Percentiles rank a stretch among this genome's conserved stretches.
Conservation (phyloP, 2,113 vertebrate species). For the Suricata suricatta region DNA sequence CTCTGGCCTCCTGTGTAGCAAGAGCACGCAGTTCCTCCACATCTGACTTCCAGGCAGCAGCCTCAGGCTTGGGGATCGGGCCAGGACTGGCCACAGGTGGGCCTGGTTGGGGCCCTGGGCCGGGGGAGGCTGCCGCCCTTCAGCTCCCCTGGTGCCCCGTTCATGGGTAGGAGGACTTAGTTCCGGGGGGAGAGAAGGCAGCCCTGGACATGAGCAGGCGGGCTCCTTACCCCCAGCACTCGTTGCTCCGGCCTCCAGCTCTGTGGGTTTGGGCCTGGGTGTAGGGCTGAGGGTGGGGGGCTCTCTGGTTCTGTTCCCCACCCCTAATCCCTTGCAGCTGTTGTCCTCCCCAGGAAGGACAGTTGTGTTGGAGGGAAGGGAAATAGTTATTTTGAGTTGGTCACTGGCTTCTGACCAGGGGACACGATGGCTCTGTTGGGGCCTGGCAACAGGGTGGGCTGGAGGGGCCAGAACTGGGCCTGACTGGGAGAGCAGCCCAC, state of each 20-base stretch:
- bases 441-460: background rate
- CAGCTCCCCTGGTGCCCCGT: background rate
- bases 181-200: background rate
- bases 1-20: background rate
- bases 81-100: background rate
- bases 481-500: background rate
- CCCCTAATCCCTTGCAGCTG: slow-evolving; percentile 82
- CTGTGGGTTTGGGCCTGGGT: background rate
- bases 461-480: background rate
- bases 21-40: background rate
- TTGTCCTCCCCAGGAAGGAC: slow-evolving; percentile 36
- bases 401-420: slow-evolving; percentile 76
- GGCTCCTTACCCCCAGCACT: background rate
- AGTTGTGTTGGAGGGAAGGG: slow-evolving; percentile 67
- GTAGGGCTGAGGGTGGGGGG: slow-evolving; percentile 40
- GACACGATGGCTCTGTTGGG: background rate
- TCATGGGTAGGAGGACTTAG: background rate
- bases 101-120: background rate
- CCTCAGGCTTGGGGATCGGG: background rate
- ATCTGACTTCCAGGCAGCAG: background rate
- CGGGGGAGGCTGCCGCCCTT: rapidly evolving
- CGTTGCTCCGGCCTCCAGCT: background rate
- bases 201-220: background rate
- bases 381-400: slow-evolving; percentile 81
- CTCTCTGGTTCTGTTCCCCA: slow-evolving; percentile 39